Base-by-base conservation (phyloP, 2,113 vertebrate genomes). In the Pelmatolapia mariae region DNA sequence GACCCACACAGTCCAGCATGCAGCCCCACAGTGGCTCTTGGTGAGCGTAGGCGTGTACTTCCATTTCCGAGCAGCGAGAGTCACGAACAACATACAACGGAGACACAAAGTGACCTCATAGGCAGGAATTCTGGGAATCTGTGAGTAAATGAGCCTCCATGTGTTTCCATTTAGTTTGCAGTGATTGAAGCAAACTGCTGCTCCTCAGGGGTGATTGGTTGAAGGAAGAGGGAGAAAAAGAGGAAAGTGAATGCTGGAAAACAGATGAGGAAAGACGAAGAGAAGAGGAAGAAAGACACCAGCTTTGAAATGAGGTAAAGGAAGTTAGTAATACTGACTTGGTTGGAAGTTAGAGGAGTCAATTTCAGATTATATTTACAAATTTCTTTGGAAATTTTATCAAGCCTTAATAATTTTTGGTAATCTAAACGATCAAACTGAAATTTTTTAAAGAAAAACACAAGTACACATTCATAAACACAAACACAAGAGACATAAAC, bases 41-140 rank as follows among this genome's bases (percentile, higher is more conserved):
- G n/a, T 7, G n/a, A 83, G 59, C 5, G 3, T 47, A 24, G 47
- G 61, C 33, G 81, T 57, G 50, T 10, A 24, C 84, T 88, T 88
- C 57, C 47, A 87, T 85, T 89, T 88, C 59, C 26, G 5, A 82
- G 80, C 43, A 86, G 80, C 22, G 29, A 90, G 83, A 93, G 87
- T 88, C 86, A 57, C 10, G 36, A 85, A 16, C 57, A 31, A 80
- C 68, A 43, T 40, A 80, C 84, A 80, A 59, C 50, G 22, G 73
- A 86, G 73, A 57, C 82, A 38, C 78, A 1, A 40, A 31, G 91
- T 95, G 93, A 95, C 93, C 93, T 95, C 93, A 93, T 56, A 10
- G 81, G 16, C 54, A 89, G 91, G 93, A 95, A 95, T 95, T 94
- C 92, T 94, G 90, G 90, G 93, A 94, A 94, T 94, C 90, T 86